Base-by-base conservation (phyloP, 2,113 vertebrate species). In the Craseonycteris thonglongyai region DNA sequence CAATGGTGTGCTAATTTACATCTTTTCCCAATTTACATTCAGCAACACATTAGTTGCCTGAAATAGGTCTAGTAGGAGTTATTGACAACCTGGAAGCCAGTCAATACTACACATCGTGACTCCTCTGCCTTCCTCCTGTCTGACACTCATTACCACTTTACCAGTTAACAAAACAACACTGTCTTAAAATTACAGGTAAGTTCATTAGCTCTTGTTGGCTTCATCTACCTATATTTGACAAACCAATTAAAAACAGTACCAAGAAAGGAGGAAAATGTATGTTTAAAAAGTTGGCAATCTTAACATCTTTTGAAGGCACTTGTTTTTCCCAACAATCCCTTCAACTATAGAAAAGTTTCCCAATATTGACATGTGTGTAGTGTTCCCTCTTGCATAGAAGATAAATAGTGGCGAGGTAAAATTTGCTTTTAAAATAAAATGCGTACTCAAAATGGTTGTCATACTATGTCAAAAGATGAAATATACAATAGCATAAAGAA, bases 391-490 rank as follows among this genome's bases (percentile, higher is more conserved):
- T 38, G 9, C 90, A 13, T 86, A 40, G 56, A 35, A 92, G 80
- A 63, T 22, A 75, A 75, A 49, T 0, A 71, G 22, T 35, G n/a
- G 38, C 58, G 33, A 72, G 40, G 51, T 56, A 47, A 66, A 84
- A 59, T 24, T 33, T 71, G 28, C 35, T 87, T 86, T 90, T 81
- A 95, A 96, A 91, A 80, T 51, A 90, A 84, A 61, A 87, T 61
- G 19, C 6, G 47, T 42, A 82, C 35, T 88, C 40, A 78, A 91
- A 94, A 78, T 49, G 54, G 74, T 74, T 66, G 78, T 71, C 69
- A 65, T 14, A 71, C 42, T 69, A 45, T 13, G 51, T 86, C 65
- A 86, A 90, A 82, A 72, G 26, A 78, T 87, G 15, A 90, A 93
- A 83, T 76, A 85, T 2, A 61, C 12, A 74, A 45, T 3, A 68